These are phyloP conservation scores for Spialia ferax DNA, from an alignment of 2,888 invertebrate genomes.

Conservation along the genomic window DNA sequence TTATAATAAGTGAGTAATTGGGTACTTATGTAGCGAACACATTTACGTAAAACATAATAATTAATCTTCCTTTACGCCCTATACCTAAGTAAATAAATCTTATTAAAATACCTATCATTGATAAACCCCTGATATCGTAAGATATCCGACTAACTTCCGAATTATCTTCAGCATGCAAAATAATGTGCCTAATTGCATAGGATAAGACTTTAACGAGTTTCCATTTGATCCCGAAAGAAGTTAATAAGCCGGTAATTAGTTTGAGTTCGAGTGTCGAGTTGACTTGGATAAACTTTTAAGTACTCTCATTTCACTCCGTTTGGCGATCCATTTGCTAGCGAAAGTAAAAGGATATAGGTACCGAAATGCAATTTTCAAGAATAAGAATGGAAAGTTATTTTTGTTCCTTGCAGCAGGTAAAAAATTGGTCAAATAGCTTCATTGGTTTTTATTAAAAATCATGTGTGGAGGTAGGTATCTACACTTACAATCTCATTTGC, in stretches of 20 bases:
- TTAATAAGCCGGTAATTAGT: constrained; percentile 10
- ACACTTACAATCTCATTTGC: no score
- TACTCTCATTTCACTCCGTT: not conserved
- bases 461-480: no score
- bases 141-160: not conserved
- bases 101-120: no score
- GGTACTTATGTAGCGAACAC: no score
- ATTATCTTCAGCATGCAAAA: not conserved
- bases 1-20: no score
- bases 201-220: constrained; percentile 4
- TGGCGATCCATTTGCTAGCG: not conserved
- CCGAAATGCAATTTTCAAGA: constrained; percentile 1
- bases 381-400: not conserved
- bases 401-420: not conserved
- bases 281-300: constrained; percentile 11
- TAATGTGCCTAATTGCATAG: not conserved
- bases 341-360: not conserved
- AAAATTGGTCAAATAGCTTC: no score
- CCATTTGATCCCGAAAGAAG: constrained; percentile 7
- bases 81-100: no score
- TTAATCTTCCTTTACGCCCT: no score
- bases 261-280: constrained; percentile 7
- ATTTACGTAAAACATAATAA: no score
- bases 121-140: no score
- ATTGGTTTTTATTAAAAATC: no score